Evolutionary conservation across 35 echinoderm and acorn worm genomes (phyloP), one percentile per base, ranked within the genome.

Genomic region (Stichopus chloronotus): DNA sequence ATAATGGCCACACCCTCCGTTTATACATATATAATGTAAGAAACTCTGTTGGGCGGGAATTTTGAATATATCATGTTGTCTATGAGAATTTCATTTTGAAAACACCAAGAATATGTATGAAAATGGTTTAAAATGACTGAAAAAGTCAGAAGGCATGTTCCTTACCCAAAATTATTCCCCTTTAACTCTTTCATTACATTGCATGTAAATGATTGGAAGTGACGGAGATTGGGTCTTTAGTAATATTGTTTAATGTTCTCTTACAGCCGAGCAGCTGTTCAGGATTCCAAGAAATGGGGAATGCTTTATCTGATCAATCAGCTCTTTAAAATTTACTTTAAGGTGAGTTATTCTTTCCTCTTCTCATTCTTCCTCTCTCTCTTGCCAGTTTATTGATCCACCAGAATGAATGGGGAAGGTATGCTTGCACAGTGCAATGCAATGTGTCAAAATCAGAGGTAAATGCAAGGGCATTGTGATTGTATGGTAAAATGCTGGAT

Each of bases 311-410:
- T 99, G 0, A 94, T 99, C 79, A 99, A 99, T 24, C 97, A 99
- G 79, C 97, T 99, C 55, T 99, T 99, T 91, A 99, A 99, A 43
- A 96, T 99, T 76, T 99, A 99, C 78, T 99, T 99, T 90, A 99
- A 99, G 95, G 97, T 99, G 93, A 90, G 81, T 92, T 52, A 8
- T 63, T 5, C 23, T 55, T 79, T 43, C 19, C 20, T 59, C 57
- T 60, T 78, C 21, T 78, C 8, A 78, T 77, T 43, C 30, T 0
- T 43, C 30, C 30, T 43, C 30, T 43, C 30, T 43, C 3, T 43
- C 30, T 3, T 43, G 3, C 30, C 69, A 72, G 69, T 72, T 72
- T 13, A 16, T 2, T 72, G 2, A 72, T 1, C 69, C 22, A 22
- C 69, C 22, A 22, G 22, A 16, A 4, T 16, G 69, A 22, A 22